phyloP scores from a whole-genome alignment of 2,888 invertebrate species.

The Dexiosoma caninum region DNA sequence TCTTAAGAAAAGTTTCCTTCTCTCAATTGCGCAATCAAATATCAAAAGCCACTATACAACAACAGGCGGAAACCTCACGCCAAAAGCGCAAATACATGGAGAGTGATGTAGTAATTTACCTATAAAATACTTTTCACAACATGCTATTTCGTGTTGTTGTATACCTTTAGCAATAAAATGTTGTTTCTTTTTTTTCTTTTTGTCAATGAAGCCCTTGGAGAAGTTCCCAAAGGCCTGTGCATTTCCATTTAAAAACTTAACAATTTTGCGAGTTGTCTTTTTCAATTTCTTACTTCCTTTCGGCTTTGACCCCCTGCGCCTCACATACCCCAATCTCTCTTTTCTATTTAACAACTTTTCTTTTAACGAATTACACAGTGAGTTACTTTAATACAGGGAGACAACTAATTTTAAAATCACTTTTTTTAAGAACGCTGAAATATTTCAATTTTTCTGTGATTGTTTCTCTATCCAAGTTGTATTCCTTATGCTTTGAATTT shows the following conservation, averaged over 20 bases:
- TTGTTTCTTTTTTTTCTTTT: neutral
- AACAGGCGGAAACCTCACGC: constrained; percentile 37
- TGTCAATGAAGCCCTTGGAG: neutral
- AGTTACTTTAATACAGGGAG: constrained; percentile 50
- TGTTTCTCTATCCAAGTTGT: constrained; percentile 51
- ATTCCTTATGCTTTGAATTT: constrained; percentile 58
- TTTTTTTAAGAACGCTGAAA: constrained; percentile 17
- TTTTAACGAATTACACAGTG: constrained; percentile 21
- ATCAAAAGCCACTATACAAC: constrained; percentile 62
- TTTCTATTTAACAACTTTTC: constrained; percentile 21
- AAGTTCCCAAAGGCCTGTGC: constrained; percentile 3
- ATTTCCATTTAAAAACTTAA: constrained; percentile 14
- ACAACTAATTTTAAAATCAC: constrained; percentile 58
- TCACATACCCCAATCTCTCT: neutral
- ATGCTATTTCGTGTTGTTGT: neutral
- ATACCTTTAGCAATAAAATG: constrained; percentile 49
- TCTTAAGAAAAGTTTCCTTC: constrained; percentile 52
- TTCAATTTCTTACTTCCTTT: constrained; percentile 17
- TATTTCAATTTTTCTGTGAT: neutral
- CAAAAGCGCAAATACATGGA: constrained; percentile 25
- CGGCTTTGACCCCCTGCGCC: constrained; percentile 15
- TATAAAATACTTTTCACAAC: constrained; percentile 23
- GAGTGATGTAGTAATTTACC: constrained; percentile 46
- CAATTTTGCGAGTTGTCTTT: constrained; percentile 36
- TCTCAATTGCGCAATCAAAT: constrained; percentile 63